Evolutionary conservation across 2,888 invertebrate genomes (phyloP), one percentile per base, ranked within the genome.

Genomic region (Busseola fusca): DNA sequence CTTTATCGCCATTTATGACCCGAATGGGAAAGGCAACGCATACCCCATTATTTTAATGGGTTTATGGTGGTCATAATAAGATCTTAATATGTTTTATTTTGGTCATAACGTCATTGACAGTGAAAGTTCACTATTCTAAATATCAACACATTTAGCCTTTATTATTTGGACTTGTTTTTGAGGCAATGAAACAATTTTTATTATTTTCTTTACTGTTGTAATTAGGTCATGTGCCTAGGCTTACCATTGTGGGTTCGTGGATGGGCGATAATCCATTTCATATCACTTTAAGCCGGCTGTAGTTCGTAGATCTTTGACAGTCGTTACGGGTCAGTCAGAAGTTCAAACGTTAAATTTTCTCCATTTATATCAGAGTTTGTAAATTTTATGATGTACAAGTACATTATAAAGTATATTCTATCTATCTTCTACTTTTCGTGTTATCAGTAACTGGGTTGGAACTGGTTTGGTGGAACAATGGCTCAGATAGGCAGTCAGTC

Each of bases 41-140:
- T 72, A 56, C 5, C 12, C 25, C 21, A 57, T 72, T 72, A 48
- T 21, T 48, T 40, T 48, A 72, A 72, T 57, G 30, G 37, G 16
- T 48, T 50, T 63, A 56, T 56, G 56, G 37, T 16, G 5, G 18
- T 45, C 18, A 37, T 60, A 27, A 16, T 6, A 59, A 52, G 6
- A 54, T 34, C 16, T 37, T 56, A 27, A n/a, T n/a, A n/a, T 48
- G n/a, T 48, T 48, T 21, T 12, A 40, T 70, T 30, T 40, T 25
- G 14, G 5, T 70, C 9, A n/a, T 37, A 18, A 25, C 18, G 7
- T 50, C n/a, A n/a, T n/a, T 50, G 10, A n/a, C 48, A n/a, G 48
- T 50, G n/a, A n/a, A 50, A n/a, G n/a, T 48, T 48, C 3, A 50
- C 48, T 10, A 50, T 50, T 50, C 10, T 50, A 50, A 50, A 3